Evolutionary conservation across 2,113 vertebrate species (phyloP).

Genomic region (Colius striatus): DNA sequence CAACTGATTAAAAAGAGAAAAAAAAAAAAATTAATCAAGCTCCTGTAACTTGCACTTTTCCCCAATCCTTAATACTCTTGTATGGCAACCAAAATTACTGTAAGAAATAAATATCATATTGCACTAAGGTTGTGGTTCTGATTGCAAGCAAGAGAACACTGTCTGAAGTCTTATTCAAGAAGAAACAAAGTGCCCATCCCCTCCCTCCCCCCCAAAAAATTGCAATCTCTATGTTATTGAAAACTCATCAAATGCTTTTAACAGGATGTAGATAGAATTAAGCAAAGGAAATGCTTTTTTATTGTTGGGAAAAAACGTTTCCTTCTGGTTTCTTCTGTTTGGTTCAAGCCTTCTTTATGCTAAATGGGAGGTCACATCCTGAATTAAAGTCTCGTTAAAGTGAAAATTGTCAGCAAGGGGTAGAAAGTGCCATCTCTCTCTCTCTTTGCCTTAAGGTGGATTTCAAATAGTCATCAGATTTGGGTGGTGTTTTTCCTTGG

Average conservation of each 20-base stretch:
- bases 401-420: not conserved
- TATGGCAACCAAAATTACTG: constrained; percentile 97
- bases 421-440: not conserved
- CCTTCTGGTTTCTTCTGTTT: not conserved
- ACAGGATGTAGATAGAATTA: not conserved
- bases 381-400: not conserved
- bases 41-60: constrained; percentile 91
- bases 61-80: constrained; percentile 87
- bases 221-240: not conserved
- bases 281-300: not conserved
- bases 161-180: constrained; percentile 56
- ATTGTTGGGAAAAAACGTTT: not conserved
- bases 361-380: not conserved
- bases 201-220: not conserved
- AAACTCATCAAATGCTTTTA: constrained; percentile 12
- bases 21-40: constrained; percentile 63
- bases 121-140: constrained; percentile 87
- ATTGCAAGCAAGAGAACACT: constrained; percentile 73
- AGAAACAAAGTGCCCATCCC: not conserved
- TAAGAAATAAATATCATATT: constrained; percentile 98
- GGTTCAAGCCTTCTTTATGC: not conserved
- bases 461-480: not conserved
- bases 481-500: not conserved
- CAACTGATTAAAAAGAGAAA: constrained; percentile 78
- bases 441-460: constrained; percentile 18